These are phyloP conservation scores for Lycia hirtaria DNA, from an alignment of 2,888 invertebrate species.

Conservation along the genomic window DNA sequence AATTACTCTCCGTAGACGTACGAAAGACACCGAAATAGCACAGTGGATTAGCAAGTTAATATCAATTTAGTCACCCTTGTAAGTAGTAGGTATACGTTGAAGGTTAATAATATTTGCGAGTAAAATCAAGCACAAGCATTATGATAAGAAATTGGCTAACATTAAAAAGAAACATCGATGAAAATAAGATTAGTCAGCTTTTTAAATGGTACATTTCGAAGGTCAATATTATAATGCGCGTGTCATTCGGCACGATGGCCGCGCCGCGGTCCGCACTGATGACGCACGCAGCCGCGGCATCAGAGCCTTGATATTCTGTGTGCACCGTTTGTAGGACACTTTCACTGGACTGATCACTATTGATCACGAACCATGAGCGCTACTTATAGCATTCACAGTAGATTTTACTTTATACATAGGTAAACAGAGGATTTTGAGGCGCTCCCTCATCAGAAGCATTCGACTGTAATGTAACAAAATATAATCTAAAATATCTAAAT, in stretches of 20 bases:
- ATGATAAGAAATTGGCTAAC: background rate
- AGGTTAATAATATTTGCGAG: background rate
- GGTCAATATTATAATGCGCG: background rate
- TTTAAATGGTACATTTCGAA: slow-evolving; percentile 11
- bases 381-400: slow-evolving; percentile 25
- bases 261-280: slow-evolving; percentile 4
- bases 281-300: slow-evolving; percentile 17
- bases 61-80: too few relatives aligned
- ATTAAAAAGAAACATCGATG: background rate
- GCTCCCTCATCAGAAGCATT: too few relatives aligned
- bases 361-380: slow-evolving; percentile 27
- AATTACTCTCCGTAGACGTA: too few relatives aligned
- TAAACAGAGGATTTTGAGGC: too few relatives aligned
- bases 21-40: too few relatives aligned
- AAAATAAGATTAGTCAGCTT: background rate
- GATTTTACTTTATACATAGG: slow-evolving; percentile 5
- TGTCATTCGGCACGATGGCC: slow-evolving; percentile 14
- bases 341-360: slow-evolving; percentile 43
- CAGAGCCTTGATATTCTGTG: slow-evolving; percentile 17
- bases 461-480: too few relatives aligned
- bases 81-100: background rate
- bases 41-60: too few relatives aligned
- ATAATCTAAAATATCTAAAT: too few relatives aligned
- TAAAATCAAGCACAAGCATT: background rate
- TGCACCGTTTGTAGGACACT: slow-evolving; percentile 39